phyloP scores from a whole-genome alignment of 2,888 invertebrate species.

The Leptopilina syphax region DNA sequence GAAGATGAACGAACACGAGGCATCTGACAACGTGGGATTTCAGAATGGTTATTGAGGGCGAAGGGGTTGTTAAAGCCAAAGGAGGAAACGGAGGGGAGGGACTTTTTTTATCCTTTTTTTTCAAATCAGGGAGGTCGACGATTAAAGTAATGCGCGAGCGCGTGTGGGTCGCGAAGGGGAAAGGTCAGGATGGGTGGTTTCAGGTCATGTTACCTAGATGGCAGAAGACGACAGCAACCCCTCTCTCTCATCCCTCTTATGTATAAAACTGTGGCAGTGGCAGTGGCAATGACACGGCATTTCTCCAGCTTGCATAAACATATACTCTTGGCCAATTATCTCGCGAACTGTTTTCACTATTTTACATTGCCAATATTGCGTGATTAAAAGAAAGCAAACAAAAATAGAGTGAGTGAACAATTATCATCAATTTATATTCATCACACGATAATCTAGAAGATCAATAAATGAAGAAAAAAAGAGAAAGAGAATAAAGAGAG shows the following conservation, averaged over 20 bases:
- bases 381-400: too few relatives aligned
- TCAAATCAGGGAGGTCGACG: constrained; percentile 15
- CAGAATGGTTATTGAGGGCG: constrained; percentile 44
- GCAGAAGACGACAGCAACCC: constrained; percentile 55
- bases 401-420: background rate
- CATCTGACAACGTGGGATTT: constrained; percentile 42
- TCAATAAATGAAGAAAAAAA: background rate
- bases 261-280: constrained; percentile 49
- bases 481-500: background rate
- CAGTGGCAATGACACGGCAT: constrained; percentile 53
- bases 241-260: background rate
- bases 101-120: background rate
- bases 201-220: constrained; percentile 63
- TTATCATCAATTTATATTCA: background rate
- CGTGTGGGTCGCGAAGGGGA: constrained; percentile 44
- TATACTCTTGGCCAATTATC: background rate
- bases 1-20: constrained; percentile 29
- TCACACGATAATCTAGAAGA: too few relatives aligned
- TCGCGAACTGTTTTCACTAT: background rate
- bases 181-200: constrained; percentile 48
- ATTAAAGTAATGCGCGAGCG: constrained; percentile 42
- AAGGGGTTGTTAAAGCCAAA: constrained; percentile 12
- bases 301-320: constrained; percentile 41
- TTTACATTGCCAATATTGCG: background rate
- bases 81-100: background rate